These are phyloP conservation scores for Graphium colonna DNA, from an alignment of 2,888 invertebrate genomes.

Conservation along the genomic window DNA sequence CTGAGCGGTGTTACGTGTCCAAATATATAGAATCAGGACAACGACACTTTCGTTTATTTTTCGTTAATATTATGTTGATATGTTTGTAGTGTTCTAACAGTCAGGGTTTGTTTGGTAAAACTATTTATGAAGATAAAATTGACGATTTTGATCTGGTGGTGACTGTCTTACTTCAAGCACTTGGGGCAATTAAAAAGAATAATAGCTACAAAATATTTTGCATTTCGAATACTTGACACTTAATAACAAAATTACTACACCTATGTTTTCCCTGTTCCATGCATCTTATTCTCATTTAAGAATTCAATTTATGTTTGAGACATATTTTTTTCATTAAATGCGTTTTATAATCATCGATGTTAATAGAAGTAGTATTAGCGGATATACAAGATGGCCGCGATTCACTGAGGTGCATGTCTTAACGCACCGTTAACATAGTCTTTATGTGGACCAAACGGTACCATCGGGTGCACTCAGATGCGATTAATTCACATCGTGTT, in stretches of 20 bases:
- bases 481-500: conserved; percentile 13
- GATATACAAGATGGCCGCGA: conserved; percentile 39
- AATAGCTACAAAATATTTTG: no score
- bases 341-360: neutral
- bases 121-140: no score
- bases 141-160: no score
- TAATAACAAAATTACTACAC: neutral
- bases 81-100: neutral
- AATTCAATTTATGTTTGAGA: no score
- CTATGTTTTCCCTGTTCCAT: no score
- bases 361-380: conserved; percentile 2
- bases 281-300: no score
- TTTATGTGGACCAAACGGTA: conserved; percentile 67
- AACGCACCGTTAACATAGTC: conserved; percentile 54
- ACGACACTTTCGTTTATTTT: conserved; percentile 8
- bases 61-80: conserved; percentile 1
- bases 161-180: no score
- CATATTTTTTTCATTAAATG: no score
- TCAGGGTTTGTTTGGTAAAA: no score
- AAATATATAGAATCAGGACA: conserved; percentile 30
- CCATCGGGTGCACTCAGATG: conserved; percentile 45
- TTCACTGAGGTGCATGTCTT: conserved; percentile 38
- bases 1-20: conserved; percentile 40
- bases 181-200: no score
- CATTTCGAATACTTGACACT: no score